A percentile compares a stretch with the other conserved stretches of the same genome.
Evolutionary conservation across 2,888 invertebrate genomes (phyloP).

Genomic region (Parnassius mnemosyne): DNA sequence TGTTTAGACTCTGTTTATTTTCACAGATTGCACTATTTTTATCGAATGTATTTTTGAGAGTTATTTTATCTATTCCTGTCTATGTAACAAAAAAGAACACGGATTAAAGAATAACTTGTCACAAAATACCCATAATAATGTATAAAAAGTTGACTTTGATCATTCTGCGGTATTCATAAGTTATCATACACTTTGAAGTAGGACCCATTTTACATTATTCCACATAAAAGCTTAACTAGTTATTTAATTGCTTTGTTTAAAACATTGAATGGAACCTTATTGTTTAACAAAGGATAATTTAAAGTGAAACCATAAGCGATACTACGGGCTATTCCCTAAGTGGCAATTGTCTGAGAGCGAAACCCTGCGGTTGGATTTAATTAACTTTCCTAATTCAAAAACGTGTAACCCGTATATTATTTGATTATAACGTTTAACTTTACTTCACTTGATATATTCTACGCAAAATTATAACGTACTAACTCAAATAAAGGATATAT

Average conservation of each 20-base stretch:
- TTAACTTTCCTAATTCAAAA: constrained; percentile 30
- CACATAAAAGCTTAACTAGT: background rate
- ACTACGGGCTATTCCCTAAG: constrained; percentile 36
- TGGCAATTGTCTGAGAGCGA: constrained; percentile 39
- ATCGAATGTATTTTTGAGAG: too few relatives aligned
- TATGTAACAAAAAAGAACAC: too few relatives aligned
- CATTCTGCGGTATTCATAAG: background rate
- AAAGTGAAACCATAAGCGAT: constrained; percentile 39
- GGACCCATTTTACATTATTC: background rate
- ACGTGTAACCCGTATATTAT: constrained; percentile 7
- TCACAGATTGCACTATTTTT: too few relatives aligned
- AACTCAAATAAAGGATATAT: too few relatives aligned
- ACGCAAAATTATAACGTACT: background rate
- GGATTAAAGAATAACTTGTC: too few relatives aligned
- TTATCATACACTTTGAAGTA: background rate
- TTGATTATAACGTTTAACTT: constrained; percentile 4
- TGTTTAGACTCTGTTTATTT: too few relatives aligned
- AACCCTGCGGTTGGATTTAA: constrained; percentile 41
- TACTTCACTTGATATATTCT: background rate
- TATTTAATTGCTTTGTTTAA: constrained; percentile 8
- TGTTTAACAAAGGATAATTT: constrained; percentile 43
- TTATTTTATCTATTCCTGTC: too few relatives aligned
- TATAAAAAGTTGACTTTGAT: background rate
- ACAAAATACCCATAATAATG: too few relatives aligned
- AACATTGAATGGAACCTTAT: constrained; percentile 19